Evolutionary conservation across 2,888 invertebrate genomes (phyloP), one percentile per base, ranked within the genome.

Genomic region (Gryllus longicercus): DNA sequence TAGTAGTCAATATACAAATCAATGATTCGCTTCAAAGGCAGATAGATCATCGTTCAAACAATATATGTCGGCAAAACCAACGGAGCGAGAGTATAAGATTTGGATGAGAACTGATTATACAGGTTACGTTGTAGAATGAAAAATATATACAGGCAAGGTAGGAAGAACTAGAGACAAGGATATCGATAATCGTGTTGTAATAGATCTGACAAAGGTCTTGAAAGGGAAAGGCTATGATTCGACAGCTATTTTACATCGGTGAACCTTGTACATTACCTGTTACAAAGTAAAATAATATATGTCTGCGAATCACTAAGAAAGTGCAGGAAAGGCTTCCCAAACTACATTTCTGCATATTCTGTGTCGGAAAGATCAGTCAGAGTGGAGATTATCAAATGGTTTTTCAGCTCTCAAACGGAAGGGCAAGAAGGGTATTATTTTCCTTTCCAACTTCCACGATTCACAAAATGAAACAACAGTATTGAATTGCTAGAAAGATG

Each of bases 131-230:
- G 79, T 82, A 25, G 83, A 84, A 25, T 85, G 85, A 83, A 82
- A 85, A 78, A 82, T 85, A 21, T 85, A 85, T 81, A 84, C 84
- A 38, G 85, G 84, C 25, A 84, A 85, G 82, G 79, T 82, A 38
- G 84, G 79, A 11, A 79, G 80, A 50, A 78, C 79, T 78, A 74
- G 63, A 2, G 83, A 84, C 79, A 83, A 84, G 49, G 80, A 83
- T 77, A 78, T 84, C 74, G 84, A 84, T 23, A 82, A 78, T 51
- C 82, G 84, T 51, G 84, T 85, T 18, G 84, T 85, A 49, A 80
- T 82, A 63, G 81, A 83, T 80, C 81, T 86, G 50, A 82, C 83
- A 18, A 51, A 81, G 77, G 78, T 79, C 51, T 75, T 84, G 18
- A 51, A 79, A 81, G 81, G 80, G 11, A 83, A 84, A 80, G 80